Percentiles rank a stretch among this genome's conserved stretches.
Conservation (phyloP, 53 echinoderm and acorn worm genomes). For the Paelopatides confundens region DNA sequence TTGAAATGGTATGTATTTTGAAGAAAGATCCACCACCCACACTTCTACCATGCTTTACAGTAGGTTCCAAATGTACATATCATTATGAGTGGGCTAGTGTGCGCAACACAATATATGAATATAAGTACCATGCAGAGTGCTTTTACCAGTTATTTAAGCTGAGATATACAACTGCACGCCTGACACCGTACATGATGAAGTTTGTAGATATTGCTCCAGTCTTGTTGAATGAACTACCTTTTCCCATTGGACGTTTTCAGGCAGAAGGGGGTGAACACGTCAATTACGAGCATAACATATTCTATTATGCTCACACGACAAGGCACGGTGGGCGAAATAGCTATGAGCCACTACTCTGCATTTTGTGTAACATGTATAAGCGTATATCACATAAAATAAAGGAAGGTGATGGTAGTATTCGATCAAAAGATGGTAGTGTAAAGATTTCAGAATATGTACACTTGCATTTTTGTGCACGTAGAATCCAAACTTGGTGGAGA, state of each 20-base stretch:
- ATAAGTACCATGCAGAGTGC: slow-evolving; percentile 49
- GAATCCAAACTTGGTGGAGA: no score
- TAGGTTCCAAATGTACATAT: slow-evolving; percentile 29
- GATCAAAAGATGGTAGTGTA: no score
- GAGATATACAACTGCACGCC: slow-evolving; percentile 39
- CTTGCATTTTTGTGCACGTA: no score
- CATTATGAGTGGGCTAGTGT: not conserved
- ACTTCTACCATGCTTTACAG: not conserved
- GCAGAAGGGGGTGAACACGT: no score
- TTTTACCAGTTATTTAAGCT: slow-evolving; percentile 73
- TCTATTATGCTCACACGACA: slow-evolving; percentile 71
- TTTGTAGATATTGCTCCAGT: slow-evolving; percentile 59
- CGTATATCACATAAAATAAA: not conserved
- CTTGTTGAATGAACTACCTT: slow-evolving; percentile 45
- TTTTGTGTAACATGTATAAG: no score
- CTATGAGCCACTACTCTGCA: slow-evolving; percentile 30
- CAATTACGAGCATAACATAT: slow-evolving; percentile 66
- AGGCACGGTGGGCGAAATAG: slow-evolving; percentile 67
- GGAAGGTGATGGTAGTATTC: no score
- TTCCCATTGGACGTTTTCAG: slow-evolving; percentile 65
- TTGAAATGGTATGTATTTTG: no score
- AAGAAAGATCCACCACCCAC: no score
- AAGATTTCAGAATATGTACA: no score
- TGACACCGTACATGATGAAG: slow-evolving; percentile 81
- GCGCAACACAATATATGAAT: not conserved